These are phyloP conservation scores for Macrocentrus cingulum DNA, from an alignment of 1,140 invertebrate genomes.

Conservation along the genomic window DNA sequence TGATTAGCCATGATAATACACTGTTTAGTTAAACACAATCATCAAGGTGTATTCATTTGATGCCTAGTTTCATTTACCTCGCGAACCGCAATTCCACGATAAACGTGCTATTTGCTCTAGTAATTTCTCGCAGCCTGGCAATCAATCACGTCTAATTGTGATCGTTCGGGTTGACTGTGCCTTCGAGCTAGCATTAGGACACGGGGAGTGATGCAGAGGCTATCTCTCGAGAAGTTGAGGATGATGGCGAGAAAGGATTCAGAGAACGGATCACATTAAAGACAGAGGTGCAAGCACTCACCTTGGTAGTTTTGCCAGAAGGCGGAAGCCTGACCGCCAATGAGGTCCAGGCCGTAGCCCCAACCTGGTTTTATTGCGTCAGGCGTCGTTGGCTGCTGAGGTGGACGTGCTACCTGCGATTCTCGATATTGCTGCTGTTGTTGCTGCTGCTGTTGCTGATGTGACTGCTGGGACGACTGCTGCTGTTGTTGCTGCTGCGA, in stretches of 20 bases:
- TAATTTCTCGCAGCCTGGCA: constrained; percentile 11
- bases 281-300: constrained; percentile 55
- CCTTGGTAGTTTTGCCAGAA: constrained; percentile 90
- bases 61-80: constrained; percentile 9
- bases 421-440: constrained; percentile 49
- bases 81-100: constrained; percentile 18
- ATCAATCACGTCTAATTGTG: constrained; percentile 28
- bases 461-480: constrained; percentile 40
- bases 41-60: constrained; percentile 16
- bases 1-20: constrained; percentile 23
- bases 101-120: constrained; percentile 23
- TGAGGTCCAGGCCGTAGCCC: constrained; percentile 74
- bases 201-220: background rate
- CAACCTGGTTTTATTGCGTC: constrained; percentile 58
- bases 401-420: constrained; percentile 47
- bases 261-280: constrained; percentile 6
- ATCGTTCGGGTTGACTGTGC: constrained; percentile 17
- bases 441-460: constrained; percentile 46
- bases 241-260: constrained; percentile 16
- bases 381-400: constrained; percentile 59
- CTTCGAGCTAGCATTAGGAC: constrained; percentile 3
- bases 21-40: constrained; percentile 13
- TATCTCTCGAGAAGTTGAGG: too few species aligned
- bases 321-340: constrained; percentile 74
- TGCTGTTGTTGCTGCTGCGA: constrained; percentile 46